phyloP scores from a whole-genome alignment of 2,888 invertebrate genomes.

The Cancer borealis region DNA sequence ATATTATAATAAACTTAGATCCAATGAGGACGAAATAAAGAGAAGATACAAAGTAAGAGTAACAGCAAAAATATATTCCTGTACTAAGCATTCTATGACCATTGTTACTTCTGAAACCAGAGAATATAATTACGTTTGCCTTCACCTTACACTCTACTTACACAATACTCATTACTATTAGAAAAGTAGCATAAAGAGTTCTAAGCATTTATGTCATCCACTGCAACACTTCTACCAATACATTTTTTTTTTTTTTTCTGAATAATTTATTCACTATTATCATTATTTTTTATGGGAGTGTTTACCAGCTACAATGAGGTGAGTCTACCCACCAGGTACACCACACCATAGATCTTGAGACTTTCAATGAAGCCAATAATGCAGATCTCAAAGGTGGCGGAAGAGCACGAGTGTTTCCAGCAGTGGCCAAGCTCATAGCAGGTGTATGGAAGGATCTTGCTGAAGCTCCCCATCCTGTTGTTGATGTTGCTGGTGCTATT shows the following conservation, averaged over 20 bases:
- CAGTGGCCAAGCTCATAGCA: conserved; percentile 76
- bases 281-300: background rate
- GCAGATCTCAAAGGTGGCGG: conserved; percentile 60
- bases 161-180: too few species aligned
- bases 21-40: background rate
- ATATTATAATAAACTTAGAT: background rate
- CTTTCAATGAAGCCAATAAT: conserved; percentile 71
- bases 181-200: too few species aligned
- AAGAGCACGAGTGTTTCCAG: conserved; percentile 67
- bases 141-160: too few species aligned
- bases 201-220: too few species aligned
- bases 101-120: too few species aligned
- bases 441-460: conserved; percentile 68
- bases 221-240: too few species aligned
- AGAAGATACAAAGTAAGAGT: too few species aligned
- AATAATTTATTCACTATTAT: too few species aligned
- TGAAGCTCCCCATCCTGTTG: conserved; percentile 61
- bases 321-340: conserved; percentile 77
- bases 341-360: conserved; percentile 74
- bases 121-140: too few species aligned
- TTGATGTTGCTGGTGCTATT: background rate
- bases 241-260: too few species aligned
- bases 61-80: too few species aligned
- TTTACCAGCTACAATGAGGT: background rate
- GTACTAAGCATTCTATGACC: too few species aligned